Evolutionary conservation across 2,113 vertebrate species (phyloP).

Genomic region (Oryzias curvinotus): DNA sequence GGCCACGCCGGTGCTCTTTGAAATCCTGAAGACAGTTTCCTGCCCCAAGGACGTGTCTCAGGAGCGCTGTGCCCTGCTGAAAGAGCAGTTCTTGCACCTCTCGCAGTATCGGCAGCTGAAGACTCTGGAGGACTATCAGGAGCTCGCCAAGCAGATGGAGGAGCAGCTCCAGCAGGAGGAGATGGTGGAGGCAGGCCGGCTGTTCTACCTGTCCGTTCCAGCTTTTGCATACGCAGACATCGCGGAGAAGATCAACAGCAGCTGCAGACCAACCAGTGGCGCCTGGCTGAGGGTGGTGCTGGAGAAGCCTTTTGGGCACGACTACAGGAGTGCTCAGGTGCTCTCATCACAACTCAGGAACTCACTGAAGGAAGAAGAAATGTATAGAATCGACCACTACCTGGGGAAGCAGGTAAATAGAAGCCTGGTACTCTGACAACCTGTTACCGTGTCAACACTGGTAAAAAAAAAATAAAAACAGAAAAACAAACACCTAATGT

Average conservation of each 20-base stretch:
- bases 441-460: no score
- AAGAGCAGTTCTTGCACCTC: constrained; percentile 86
- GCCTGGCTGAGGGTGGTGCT: constrained; percentile 91
- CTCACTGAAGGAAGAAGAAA: constrained; percentile 91
- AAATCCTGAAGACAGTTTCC: constrained; percentile 82
- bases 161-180: constrained; percentile 74
- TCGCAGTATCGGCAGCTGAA: constrained; percentile 85
- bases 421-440: no score
- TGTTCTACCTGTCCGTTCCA: constrained; percentile 94
- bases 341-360: constrained; percentile 80
- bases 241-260: constrained; percentile 83
- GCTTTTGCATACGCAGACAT: constrained; percentile 89
- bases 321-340: constrained; percentile 84
- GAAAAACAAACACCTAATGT: no score
- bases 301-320: constrained; percentile 96
- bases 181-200: constrained; percentile 84
- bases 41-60: constrained; percentile 74
- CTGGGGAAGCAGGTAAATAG: constrained; percentile 91
- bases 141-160: constrained; percentile 78
- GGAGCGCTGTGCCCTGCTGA: constrained; percentile 81
- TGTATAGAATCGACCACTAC: constrained; percentile 97
- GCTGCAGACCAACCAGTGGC: constrained; percentile 77
- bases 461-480: no score
- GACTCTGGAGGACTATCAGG: constrained; percentile 79
- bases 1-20: constrained; percentile 78